Percentiles rank a stretch among this genome's conserved stretches.
Conservation (phyloP, 2,888 invertebrate genomes). For the Disparrhopalites patrizii region DNA sequence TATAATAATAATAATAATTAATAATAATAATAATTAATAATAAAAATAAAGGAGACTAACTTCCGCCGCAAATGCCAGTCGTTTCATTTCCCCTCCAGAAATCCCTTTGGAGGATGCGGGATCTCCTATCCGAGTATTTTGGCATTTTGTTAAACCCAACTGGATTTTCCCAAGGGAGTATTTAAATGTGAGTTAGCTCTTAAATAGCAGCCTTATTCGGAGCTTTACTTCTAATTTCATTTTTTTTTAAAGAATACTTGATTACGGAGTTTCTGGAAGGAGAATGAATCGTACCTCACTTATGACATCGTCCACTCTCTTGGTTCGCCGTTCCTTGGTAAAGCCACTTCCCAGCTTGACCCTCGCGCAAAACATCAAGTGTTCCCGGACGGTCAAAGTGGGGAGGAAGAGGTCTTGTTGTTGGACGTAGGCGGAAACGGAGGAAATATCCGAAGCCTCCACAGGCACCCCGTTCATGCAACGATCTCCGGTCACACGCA, state of each 20-base stretch:
- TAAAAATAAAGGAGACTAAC: too few species aligned
- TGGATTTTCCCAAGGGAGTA: background rate
- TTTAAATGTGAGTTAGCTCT: background rate
- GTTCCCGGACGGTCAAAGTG: background rate
- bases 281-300: background rate
- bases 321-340: background rate
- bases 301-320: background rate
- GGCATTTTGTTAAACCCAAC: background rate
- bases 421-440: background rate
- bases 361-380: background rate
- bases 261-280: background rate
- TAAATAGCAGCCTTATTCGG: too few species aligned
- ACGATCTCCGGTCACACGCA: background rate
- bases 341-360: background rate
- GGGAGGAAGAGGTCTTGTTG: background rate
- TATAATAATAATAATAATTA: too few species aligned
- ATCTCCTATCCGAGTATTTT: background rate
- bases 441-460: background rate
- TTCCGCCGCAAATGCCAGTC: background rate
- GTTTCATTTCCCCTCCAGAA: background rate
- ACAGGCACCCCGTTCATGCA: constrained; percentile 2
- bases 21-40: too few species aligned
- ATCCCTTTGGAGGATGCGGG: background rate
- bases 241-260: background rate
- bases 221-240: too few species aligned